Conservation (phyloP, 1,140 invertebrate genomes). For the Dendrolimus punctatus region DNA sequence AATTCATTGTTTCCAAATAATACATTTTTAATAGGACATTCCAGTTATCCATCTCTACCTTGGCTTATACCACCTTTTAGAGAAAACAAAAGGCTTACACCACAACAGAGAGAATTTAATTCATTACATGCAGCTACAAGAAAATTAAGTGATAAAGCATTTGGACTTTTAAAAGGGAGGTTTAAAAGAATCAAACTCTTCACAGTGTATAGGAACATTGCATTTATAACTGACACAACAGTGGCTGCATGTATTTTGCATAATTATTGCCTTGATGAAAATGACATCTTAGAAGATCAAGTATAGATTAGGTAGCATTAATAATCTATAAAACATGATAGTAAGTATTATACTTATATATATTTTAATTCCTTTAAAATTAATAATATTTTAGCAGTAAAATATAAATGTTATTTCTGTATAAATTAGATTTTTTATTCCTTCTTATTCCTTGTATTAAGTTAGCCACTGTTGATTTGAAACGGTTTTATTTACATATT, state of each 20-base stretch:
- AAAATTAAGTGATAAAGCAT: constrained; percentile 42
- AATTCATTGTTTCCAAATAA: constrained; percentile 38
- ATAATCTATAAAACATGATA: no score
- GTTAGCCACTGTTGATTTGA: no score
- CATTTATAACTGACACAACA: constrained; percentile 48
- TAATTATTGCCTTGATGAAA: constrained; percentile 45
- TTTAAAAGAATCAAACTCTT: constrained; percentile 42
- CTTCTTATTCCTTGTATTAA: no score
- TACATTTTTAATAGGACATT: constrained; percentile 41
- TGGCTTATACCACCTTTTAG: constrained; percentile 44
- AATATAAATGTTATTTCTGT: no score
- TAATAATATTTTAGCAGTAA: no score
- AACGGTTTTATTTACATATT: no score
- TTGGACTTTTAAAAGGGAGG: constrained; percentile 32
- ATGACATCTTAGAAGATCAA: constrained; percentile 30
- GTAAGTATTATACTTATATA: no score
- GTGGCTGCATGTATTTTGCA: constrained; percentile 50
- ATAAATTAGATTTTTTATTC: no score
- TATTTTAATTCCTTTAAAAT: no score
- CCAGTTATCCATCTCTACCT: constrained; percentile 39
- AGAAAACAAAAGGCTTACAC: constrained; percentile 44
- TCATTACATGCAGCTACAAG: constrained; percentile 31
- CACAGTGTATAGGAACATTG: constrained; percentile 45
- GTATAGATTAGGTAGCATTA: constrained; percentile 6
- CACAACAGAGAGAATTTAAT: constrained; percentile 44